Percentiles rank a stretch among this genome's conserved stretches.
Conservation (phyloP, 2,113 vertebrate genomes). For the Tor tambroides region DNA sequence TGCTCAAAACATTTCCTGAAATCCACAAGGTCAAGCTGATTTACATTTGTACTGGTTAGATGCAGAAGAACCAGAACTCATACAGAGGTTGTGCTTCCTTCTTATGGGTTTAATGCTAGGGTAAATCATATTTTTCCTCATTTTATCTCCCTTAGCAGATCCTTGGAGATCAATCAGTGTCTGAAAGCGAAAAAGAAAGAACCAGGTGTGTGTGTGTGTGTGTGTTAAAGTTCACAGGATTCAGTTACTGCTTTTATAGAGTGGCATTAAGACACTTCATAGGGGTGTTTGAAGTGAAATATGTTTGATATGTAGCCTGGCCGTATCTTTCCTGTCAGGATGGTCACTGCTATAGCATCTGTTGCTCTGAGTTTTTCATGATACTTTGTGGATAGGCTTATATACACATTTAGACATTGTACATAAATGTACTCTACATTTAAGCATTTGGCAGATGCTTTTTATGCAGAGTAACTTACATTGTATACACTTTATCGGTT, state of each 20-base stretch:
- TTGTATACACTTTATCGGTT: too few species aligned
- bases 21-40: background rate
- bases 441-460: background rate
- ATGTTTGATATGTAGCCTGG: constrained; percentile 8
- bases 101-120: background rate
- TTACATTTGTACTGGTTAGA: background rate
- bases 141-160: background rate
- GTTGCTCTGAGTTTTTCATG: background rate
- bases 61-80: background rate
- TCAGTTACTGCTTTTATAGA: constrained; percentile 12
- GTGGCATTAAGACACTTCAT: background rate
- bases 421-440: background rate
- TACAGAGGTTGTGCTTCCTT: background rate
- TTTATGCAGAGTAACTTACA: too few species aligned
- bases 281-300: background rate
- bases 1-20: background rate
- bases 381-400: background rate
- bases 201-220: background rate
- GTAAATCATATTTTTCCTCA: background rate
- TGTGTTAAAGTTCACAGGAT: background rate
- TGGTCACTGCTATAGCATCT: background rate
- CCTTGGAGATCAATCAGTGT: background rate
- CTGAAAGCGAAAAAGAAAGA: background rate
- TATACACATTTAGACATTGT: background rate
- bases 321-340: background rate